Conservation (phyloP, 2,797 vertebrate species). For the Pseudomugil tenellus region DNA sequence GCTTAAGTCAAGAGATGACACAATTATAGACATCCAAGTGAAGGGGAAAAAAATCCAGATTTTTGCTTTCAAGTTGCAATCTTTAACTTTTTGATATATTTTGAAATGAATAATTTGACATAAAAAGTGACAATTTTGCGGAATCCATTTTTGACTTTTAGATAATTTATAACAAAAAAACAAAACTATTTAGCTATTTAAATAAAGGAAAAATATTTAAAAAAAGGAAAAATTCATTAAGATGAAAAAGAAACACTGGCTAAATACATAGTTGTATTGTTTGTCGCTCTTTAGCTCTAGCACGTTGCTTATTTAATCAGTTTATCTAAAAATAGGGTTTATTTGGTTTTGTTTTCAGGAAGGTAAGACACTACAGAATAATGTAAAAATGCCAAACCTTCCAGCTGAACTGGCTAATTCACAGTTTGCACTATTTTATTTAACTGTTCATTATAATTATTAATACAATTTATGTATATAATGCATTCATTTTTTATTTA, state of each 20-base stretch:
- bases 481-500: neutral
- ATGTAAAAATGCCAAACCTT: neutral
- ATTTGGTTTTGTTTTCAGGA: neutral
- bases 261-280: neutral
- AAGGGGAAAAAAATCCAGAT: neutral
- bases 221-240: neutral
- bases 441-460: neutral
- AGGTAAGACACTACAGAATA: neutral
- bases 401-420: neutral
- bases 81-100: neutral
- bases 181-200: neutral
- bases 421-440: neutral
- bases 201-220: neutral
- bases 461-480: neutral
- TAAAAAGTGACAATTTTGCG: too few relatives aligned
- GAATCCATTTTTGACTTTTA: neutral
- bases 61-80: neutral
- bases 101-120: neutral
- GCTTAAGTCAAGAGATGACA: constrained; percentile 3
- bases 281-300: neutral
- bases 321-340: neutral
- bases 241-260: neutral
- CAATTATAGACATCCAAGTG: neutral
- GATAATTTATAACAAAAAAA: neutral
- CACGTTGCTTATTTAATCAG: too few relatives aligned